Base-by-base conservation (phyloP, 30 jellyfish, hydroid and myxozoan genomes). In the Clytia hemisphaerica region DNA sequence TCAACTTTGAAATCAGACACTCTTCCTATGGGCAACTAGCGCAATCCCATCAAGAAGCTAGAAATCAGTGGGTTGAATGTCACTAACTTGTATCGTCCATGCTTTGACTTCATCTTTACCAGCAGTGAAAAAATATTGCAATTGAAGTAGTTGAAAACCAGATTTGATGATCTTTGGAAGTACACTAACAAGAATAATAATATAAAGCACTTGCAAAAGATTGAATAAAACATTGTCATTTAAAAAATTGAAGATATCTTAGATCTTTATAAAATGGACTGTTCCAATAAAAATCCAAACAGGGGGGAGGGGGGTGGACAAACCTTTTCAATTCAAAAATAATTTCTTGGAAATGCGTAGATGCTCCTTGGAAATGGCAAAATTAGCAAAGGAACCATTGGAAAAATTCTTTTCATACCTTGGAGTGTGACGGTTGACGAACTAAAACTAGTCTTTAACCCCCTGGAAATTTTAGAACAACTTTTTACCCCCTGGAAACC, bases 61-160 rank as follows among this genome's bases (percentile, higher is more conserved):
- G 19, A 42, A 12, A 12, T 42, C 54, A 42, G 54, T 21, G 14
- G 14, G 14, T 12, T 12, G 22, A 24, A 53, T n/a, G 15, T 53
- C 1, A 58, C 70, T 15, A 29, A 85, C 95, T 65, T 54, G 94
- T 26, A 92, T 92, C 34, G 99, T 92, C 99, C 99, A 92, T 4
- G 99, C 99, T 54, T 92, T 92, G 45, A 92, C 99, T 62, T 92
- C 99, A 77, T 92, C 99, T 92, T 92, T 92, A 26, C 99, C 99
- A 37, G 96, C 99, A 3, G 99, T 92, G 71, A 92, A 92, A 37
- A 92, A 92, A 72, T 92, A 92, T 50, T 92, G 84, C 53, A 92
- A 76, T 60, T 92, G 95, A 50, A 92, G 33, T 64, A 45, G 37
- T 32, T 72, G 83, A 68, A 92, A 92, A 22, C 99, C 99, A 47